Percentiles rank a stretch among this genome's conserved stretches.
Conservation (phyloP, 2,113 vertebrate genomes). For the Charadrius vociferus region DNA sequence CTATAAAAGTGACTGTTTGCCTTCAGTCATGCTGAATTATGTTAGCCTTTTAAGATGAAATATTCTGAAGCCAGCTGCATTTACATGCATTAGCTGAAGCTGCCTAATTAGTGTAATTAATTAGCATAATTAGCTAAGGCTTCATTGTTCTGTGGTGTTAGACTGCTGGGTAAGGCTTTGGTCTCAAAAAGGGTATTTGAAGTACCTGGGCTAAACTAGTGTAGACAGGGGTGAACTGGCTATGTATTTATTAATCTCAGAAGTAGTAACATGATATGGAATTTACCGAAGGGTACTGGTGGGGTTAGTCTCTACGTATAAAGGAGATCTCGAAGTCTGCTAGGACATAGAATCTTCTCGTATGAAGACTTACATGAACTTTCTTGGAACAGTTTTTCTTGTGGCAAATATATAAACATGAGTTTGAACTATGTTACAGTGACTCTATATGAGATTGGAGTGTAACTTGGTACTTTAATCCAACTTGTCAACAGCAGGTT, state of each 20-base stretch:
- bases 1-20: not conserved
- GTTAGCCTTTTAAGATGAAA: constrained; percentile 15
- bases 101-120: constrained; percentile 42
- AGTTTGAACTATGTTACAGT: not conserved
- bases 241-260: not conserved
- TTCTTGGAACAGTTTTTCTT: not conserved
- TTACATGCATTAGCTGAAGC: constrained; percentile 18
- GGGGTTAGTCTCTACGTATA: not conserved
- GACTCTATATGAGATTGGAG: not conserved
- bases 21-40: constrained; percentile 18
- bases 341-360: accelerated
- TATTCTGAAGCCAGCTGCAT: constrained; percentile 22
- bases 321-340: not conserved
- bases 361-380: not conserved
- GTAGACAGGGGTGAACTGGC: not conserved
- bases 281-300: not conserved
- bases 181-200: not conserved
- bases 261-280: not conserved
- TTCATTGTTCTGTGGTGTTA: constrained; percentile 1
- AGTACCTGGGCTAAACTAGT: not conserved
- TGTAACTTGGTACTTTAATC: not conserved
- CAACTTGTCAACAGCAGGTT: not conserved
- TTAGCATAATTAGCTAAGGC: constrained; percentile 13
- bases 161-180: not conserved
- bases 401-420: not conserved